Percentiles rank a stretch among this genome's conserved stretches.
These are phyloP conservation scores for Lates japonicus DNA, from an alignment of 2,797 vertebrate genomes.

Conservation along the genomic window DNA sequence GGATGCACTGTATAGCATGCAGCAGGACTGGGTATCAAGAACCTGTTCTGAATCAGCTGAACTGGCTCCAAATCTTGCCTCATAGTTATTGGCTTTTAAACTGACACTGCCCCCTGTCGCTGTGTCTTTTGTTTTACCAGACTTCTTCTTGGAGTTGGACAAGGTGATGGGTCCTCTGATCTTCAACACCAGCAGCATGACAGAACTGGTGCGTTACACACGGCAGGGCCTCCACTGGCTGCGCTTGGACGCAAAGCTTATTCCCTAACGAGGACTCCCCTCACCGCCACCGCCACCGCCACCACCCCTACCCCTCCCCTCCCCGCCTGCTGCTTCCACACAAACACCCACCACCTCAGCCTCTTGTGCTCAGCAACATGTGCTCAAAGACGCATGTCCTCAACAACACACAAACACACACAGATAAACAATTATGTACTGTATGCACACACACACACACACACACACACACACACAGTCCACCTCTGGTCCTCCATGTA, in stretches of 20 bases:
- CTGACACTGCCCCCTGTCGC: not conserved
- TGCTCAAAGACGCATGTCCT: constrained; percentile 51
- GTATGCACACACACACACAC: constrained; percentile 57
- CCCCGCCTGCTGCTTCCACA: constrained; percentile 59
- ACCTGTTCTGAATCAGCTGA: too few relatives aligned
- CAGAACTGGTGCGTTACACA: constrained; percentile 97
- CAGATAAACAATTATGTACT: constrained; percentile 50
- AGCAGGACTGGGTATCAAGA: too few relatives aligned
- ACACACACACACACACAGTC: constrained; percentile 53
- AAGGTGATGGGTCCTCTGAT: constrained; percentile 97
- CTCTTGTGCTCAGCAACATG: constrained; percentile 52
- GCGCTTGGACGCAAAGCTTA: constrained; percentile 94
- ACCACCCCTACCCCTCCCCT: not conserved
- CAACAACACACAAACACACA: constrained; percentile 36
- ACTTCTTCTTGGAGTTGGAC: constrained; percentile 98
- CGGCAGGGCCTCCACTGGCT: constrained; percentile 99
- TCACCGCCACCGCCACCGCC: too few relatives aligned
- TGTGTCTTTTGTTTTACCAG: constrained; percentile 75
- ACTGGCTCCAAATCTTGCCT: too few relatives aligned
- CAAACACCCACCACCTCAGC: constrained; percentile 56
- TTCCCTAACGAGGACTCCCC: constrained; percentile 79
- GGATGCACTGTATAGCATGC: too few relatives aligned
- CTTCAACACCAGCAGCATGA: constrained; percentile 99
- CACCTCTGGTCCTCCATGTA: constrained; percentile 76
- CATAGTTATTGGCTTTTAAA: not conserved